phyloP scores from a whole-genome alignment of 2,888 invertebrate genomes.

The Pyrgus malvae region DNA sequence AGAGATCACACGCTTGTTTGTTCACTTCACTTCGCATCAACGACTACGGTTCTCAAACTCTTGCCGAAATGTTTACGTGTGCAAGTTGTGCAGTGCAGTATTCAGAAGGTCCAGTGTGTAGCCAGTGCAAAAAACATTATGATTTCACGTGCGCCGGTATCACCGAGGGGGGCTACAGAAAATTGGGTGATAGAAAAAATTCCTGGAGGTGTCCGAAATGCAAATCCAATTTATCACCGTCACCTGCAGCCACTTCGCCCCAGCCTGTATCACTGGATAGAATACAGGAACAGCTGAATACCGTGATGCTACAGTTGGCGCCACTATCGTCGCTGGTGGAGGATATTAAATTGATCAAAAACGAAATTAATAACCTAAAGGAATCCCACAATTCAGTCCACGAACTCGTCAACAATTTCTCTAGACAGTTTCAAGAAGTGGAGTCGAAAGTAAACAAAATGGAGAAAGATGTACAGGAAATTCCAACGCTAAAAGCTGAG shows the following conservation, averaged over 20 bases:
- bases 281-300: no score
- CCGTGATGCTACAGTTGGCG: no score
- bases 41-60: conserved; percentile 13
- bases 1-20: conserved; percentile 8
- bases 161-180: conserved; percentile 11
- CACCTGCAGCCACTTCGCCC: neutral
- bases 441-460: no score
- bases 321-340: no score
- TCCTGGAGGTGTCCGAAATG: conserved; percentile 18
- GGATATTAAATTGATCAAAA: no score
- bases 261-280: no score
- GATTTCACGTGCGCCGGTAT: conserved; percentile 5
- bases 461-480: no score
- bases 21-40: neutral
- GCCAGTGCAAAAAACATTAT: neutral
- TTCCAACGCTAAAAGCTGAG: no score
- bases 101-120: conserved; percentile 26
- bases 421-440: no score
- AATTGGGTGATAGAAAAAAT: conserved; percentile 19
- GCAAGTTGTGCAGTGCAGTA: conserved; percentile 28
- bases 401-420: no score
- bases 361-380: no score
- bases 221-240: conserved; percentile 27
- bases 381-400: no score
- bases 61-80: conserved; percentile 29